phyloP scores from a whole-genome alignment of 2,888 invertebrate genomes.

The Monopis laevigella region DNA sequence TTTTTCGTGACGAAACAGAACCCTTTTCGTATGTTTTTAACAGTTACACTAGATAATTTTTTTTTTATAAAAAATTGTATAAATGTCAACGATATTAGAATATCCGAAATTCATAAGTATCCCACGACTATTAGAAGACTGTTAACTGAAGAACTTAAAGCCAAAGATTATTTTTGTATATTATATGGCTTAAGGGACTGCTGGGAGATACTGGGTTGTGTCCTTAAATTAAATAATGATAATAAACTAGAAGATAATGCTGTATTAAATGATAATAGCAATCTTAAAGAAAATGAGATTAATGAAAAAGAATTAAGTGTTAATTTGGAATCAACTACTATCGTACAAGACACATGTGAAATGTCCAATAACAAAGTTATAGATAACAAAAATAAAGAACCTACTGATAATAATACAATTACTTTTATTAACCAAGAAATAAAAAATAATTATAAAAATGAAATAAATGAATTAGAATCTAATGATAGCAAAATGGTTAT shows the following conservation, averaged over 20 bases:
- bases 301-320: no score
- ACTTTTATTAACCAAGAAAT: no score
- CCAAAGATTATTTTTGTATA: conserved; percentile 48
- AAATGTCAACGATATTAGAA: conserved; percentile 41
- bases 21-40: conserved; percentile 48
- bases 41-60: conserved; percentile 29
- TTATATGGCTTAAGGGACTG: conserved; percentile 43
- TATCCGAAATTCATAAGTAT: conserved; percentile 40
- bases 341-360: no score
- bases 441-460: no score
- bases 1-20: conserved; percentile 37
- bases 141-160: conserved; percentile 35
- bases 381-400: no score
- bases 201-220: conserved; percentile 53
- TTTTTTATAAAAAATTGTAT: conserved; percentile 38
- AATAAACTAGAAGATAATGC: conserved; percentile 12
- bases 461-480: no score
- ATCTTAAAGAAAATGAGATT: no score
- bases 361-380: no score
- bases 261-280: background rate
- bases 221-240: conserved; percentile 31
- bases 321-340: no score
- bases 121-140: conserved; percentile 46
- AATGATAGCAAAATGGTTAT: no score
- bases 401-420: no score